Conservation (phyloP, 2,797 vertebrate species). For the Lycodopsis pacificus region DNA sequence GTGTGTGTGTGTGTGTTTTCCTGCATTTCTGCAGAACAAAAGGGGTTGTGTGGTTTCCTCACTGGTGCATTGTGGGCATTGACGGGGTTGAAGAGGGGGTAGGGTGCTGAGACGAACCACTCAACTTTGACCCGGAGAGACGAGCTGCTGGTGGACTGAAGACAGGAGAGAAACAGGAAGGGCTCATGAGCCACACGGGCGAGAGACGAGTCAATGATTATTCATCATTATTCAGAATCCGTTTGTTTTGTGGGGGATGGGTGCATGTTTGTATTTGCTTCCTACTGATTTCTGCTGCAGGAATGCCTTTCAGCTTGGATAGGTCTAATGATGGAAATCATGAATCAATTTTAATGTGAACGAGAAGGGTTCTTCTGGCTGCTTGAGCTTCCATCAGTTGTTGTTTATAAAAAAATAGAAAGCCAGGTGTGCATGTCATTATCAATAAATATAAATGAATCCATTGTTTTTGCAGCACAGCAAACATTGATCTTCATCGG, state of each 20-base stretch:
- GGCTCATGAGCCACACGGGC: slow-evolving; percentile 32
- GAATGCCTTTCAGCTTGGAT: slow-evolving; percentile 26
- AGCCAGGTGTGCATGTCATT: not conserved
- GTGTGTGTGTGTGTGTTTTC: slow-evolving; percentile 53
- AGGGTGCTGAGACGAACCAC: slow-evolving; percentile 66
- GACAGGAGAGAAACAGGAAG: slow-evolving; percentile 74
- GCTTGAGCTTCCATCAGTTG: not conserved
- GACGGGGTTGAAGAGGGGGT: slow-evolving; percentile 54
- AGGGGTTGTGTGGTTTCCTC: slow-evolving; percentile 76
- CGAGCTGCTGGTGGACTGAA: slow-evolving; percentile 59
- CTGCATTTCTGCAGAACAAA: slow-evolving; percentile 73
- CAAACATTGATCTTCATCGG: slow-evolving; percentile 16
- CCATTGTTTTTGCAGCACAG: not conserved
- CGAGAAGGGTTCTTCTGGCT: not conserved
- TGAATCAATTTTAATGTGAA: slow-evolving; percentile 46
- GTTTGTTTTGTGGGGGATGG: slow-evolving; percentile 45
- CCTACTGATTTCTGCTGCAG: slow-evolving; percentile 45
- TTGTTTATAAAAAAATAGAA: not conserved
- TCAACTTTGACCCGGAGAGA: slow-evolving; percentile 83
- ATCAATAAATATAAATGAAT: not conserved
- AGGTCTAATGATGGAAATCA: slow-evolving; percentile 37
- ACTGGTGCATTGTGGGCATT: slow-evolving; percentile 75
- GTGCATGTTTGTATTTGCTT: slow-evolving; percentile 14
- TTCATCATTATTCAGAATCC: slow-evolving; percentile 61
- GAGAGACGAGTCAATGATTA: slow-evolving; percentile 45